Evolutionary conservation across 1,140 invertebrate species (phyloP), one percentile per base, ranked within the genome.

Genomic region (Eufriesea mexicana): DNA sequence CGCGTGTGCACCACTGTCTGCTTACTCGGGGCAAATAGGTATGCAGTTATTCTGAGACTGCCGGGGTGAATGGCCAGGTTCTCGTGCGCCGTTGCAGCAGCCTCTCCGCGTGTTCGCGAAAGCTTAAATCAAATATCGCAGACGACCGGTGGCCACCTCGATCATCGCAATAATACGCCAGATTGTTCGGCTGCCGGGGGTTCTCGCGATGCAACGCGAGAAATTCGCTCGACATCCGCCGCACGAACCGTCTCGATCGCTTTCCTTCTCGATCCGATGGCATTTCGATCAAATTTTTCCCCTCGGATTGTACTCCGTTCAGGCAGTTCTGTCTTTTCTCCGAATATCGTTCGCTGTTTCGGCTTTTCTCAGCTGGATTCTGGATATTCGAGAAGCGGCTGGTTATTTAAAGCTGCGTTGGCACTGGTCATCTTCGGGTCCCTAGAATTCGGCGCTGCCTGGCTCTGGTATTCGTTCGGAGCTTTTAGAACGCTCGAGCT

Each of bases 1-100:
- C 62, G 79, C 76, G 80, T 79, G 77, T 89, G 85, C 89, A 86
- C 89, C 88, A 90, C 90, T 89, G 89, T 83, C 86, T 82, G 84
- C 73, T 79, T 89, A 90, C 82, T 79, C 89, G 76, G 84, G 83
- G 89, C 89, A 91, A 91, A 90, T 91, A 90, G 87, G 90, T 89
- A 91, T 91, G 89, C 89, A 91, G 91, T 91, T 91, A 91, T 92
- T 91, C 91, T 91, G 88, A 91, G 91, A 90, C 86, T 87, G 88
- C 84, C 90, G 91, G 90, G 91, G 91, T 91, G 89, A 92, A 92
- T 80, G 91, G 80, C 90, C 91, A 91, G 79, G 80, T 88, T 88
- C 86, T 84, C 81, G 82, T 68, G 79, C 75, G 45, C 47, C 76
- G 61, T 59, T 70, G 67, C 79, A 42, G 72, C 68, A 83, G 71